Conservation (phyloP, 2,113 vertebrate genomes). For the Symphodus melops region DNA sequence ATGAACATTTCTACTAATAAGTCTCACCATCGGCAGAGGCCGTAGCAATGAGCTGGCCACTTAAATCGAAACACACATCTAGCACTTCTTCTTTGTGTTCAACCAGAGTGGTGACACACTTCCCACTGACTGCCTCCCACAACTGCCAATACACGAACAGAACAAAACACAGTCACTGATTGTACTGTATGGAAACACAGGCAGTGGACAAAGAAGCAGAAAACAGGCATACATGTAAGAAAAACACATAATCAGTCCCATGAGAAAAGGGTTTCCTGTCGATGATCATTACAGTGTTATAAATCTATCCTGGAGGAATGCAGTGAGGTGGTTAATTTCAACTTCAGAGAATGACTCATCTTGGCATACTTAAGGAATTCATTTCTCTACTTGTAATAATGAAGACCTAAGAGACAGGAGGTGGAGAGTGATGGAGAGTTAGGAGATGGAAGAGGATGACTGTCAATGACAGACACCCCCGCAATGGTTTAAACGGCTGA, state of each 20-base stretch:
- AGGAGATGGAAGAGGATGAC: constrained; percentile 2
- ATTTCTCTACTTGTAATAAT: constrained; percentile 49
- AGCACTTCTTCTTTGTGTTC: constrained; percentile 91
- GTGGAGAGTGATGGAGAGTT: constrained; percentile 12
- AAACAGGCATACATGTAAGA: neutral
- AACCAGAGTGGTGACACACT: constrained; percentile 85
- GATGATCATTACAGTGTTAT: constrained; percentile 26
- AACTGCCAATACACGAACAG: constrained; percentile 80
- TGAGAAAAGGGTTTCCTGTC: neutral
- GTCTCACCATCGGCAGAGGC: constrained; percentile 93
- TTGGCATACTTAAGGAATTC: constrained; percentile 65
- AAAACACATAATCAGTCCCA: neutral
- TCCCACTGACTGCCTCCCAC: constrained; percentile 88
- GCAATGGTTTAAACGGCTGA: constrained; percentile 5
- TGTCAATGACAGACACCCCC: constrained; percentile 10
- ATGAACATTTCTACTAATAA: neutral
- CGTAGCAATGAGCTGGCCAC: constrained; percentile 90
- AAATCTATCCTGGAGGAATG: constrained; percentile 31
- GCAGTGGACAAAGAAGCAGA: neutral
- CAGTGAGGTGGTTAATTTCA: constrained; percentile 52
- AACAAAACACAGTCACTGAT: neutral
- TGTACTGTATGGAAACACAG: neutral
- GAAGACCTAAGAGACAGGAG: constrained; percentile 33
- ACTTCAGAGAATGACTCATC: constrained; percentile 60
- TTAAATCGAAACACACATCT: constrained; percentile 94